Percentiles rank a stretch among this genome's conserved stretches.
These are phyloP conservation scores for Papilio machaon DNA, from an alignment of 1,140 invertebrate species.

Conservation along the genomic window DNA sequence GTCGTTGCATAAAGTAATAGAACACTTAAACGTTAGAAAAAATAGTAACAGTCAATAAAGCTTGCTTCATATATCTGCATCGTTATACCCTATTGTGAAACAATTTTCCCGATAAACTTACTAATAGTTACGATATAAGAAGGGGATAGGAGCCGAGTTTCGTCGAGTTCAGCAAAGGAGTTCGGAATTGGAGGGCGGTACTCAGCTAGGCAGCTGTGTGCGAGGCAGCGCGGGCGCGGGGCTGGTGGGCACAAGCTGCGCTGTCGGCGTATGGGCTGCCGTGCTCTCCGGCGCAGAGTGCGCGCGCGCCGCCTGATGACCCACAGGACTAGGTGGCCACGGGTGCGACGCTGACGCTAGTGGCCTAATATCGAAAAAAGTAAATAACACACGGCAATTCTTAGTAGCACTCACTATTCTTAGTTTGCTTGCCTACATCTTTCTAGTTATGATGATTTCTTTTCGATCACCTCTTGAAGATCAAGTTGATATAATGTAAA, in stretches of 20 bases:
- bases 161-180: constrained; percentile 81
- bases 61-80: constrained; percentile 30
- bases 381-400: background rate
- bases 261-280: constrained; percentile 76
- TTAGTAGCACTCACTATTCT: background rate
- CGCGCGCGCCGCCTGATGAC: constrained; percentile 87
- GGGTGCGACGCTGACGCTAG: constrained; percentile 84
- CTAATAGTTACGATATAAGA: constrained; percentile 59
- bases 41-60: background rate
- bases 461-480: too few species aligned
- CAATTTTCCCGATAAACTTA: constrained; percentile 65
- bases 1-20: constrained; percentile 13
- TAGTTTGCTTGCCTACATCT: background rate
- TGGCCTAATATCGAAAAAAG: constrained; percentile 72
- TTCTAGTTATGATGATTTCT: too few species aligned
- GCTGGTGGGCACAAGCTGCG: constrained; percentile 63
- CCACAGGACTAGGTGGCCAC: constrained; percentile 88
- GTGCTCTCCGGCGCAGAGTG: constrained; percentile 88
- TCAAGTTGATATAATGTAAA: too few species aligned
- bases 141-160: constrained; percentile 78
- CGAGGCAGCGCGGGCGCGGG: constrained; percentile 69
- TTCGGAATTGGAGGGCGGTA: constrained; percentile 81
- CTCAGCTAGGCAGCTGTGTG: constrained; percentile 81
- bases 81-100: constrained; percentile 57
- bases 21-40: background rate